These are phyloP conservation scores for Oenanthe oenanthe DNA, from an alignment of 2,113 vertebrate genomes.

Conservation along the genomic window DNA sequence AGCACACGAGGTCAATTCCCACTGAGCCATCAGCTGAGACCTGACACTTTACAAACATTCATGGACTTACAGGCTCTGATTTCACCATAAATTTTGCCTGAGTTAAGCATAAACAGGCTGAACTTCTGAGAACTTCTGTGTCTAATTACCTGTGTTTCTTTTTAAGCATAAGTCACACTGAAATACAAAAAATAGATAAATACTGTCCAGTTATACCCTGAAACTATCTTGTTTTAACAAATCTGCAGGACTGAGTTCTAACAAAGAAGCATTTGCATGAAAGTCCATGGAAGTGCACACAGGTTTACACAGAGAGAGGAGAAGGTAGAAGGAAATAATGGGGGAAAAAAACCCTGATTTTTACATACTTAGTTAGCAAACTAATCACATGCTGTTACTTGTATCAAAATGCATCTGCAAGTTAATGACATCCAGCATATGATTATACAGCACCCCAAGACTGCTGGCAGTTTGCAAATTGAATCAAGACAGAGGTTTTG, in stretches of 20 bases:
- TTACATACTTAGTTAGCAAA: neutral
- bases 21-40: neutral
- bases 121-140: neutral
- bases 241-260: neutral
- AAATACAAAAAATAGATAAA: neutral
- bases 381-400: neutral
- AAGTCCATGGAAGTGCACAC: neutral
- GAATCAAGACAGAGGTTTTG: neutral
- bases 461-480: neutral
- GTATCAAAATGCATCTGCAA: neutral
- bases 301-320: neutral
- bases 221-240: neutral
- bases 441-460: neutral
- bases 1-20: neutral
- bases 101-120: neutral
- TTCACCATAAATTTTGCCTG: neutral
- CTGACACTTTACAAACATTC: neutral
- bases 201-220: neutral
- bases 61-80: neutral
- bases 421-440: neutral
- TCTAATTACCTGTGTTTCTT: neutral
- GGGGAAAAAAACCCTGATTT: accelerated
- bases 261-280: neutral
- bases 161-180: neutral
- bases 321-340: neutral